phyloP scores from a whole-genome alignment of 2,888 invertebrate species.

The Monochamus alternatus region DNA sequence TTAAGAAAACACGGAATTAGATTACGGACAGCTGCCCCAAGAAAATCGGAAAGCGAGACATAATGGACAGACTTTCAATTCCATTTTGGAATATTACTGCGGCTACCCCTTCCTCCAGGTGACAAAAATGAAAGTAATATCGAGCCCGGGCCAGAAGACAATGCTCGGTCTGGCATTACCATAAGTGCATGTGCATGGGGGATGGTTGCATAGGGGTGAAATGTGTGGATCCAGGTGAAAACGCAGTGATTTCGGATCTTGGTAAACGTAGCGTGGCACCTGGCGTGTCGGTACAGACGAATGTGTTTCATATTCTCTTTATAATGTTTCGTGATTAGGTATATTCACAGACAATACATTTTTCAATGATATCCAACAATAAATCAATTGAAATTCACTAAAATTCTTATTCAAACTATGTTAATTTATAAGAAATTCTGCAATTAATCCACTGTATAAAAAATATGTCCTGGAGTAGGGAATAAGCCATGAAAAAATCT shows the following conservation, averaged over 20 bases:
- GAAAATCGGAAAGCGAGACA: conserved; percentile 40
- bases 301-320: background rate
- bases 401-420: no score
- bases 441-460: no score
- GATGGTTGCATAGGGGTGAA: conserved; percentile 35
- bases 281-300: background rate
- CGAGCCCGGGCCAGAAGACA: conserved; percentile 39
- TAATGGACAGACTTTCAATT: conserved; percentile 43
- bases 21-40: conserved; percentile 38
- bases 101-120: conserved; percentile 47
- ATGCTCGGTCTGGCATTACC: conserved; percentile 38
- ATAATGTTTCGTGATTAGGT: background rate
- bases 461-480: no score
- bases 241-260: conserved; percentile 21
- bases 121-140: conserved; percentile 47
- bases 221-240: conserved; percentile 37
- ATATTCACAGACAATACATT: no score
- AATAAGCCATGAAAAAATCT: no score
- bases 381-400: no score
- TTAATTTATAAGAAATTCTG: no score
- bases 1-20: background rate
- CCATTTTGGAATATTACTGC: conserved; percentile 30
- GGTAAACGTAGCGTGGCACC: background rate
- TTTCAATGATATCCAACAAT: no score
- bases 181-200: conserved; percentile 34